Evolutionary conservation across 1,140 invertebrate genomes (phyloP).

Genomic region (Drosophila sp.): DNA sequence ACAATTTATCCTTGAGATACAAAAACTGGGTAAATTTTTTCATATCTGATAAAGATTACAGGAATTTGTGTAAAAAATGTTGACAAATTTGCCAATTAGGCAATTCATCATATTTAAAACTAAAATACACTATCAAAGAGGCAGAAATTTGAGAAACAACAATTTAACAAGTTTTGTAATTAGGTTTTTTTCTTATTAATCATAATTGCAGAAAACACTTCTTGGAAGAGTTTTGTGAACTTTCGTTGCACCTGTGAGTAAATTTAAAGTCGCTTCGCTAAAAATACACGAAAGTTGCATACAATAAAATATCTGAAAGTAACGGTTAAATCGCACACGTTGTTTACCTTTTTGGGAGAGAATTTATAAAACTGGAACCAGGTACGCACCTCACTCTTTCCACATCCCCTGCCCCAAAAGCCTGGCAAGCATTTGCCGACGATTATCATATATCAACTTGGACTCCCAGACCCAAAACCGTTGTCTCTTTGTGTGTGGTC

Average conservation of each 20-base stretch:
- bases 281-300: slow-evolving; percentile 12
- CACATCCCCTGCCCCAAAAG: neutral
- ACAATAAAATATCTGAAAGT: slow-evolving; percentile 14
- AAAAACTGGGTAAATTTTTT: neutral
- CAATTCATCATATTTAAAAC: neutral
- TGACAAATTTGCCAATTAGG: neutral
- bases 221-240: neutral
- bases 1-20: slow-evolving; percentile 14
- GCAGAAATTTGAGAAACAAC: too few relatives aligned
- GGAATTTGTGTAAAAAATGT: slow-evolving; percentile 1
- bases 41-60: neutral
- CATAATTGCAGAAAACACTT: too few relatives aligned
- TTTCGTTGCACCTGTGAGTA: slow-evolving; percentile 30
- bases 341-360: slow-evolving; percentile 27
- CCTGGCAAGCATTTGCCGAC: slow-evolving; percentile 48
- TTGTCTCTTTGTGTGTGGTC: slow-evolving; percentile 3
- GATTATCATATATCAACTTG: slow-evolving; percentile 69
- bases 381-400: neutral
- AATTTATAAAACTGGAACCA: slow-evolving; percentile 40
- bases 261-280: slow-evolving; percentile 26
- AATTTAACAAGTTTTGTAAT: too few relatives aligned
- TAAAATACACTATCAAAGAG: neutral
- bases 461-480: slow-evolving; percentile 29
- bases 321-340: slow-evolving; percentile 39
- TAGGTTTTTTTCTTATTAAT: too few relatives aligned